Percentiles rank a stretch among this genome's conserved stretches.
Conservation (phyloP, 2,888 invertebrate genomes). For the Tuberolachnus salignus region DNA sequence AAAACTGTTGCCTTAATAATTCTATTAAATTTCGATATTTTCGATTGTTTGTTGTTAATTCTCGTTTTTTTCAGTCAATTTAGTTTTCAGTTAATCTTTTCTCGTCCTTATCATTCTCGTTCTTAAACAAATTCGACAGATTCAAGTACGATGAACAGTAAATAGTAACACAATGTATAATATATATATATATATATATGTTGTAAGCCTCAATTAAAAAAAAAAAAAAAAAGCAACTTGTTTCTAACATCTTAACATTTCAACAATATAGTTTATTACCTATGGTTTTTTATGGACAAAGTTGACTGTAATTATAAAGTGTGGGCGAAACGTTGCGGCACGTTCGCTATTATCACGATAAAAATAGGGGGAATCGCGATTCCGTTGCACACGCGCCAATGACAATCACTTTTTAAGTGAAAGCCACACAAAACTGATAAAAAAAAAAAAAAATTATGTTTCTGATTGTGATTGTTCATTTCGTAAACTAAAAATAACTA, state of each 20-base stretch:
- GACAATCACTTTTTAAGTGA: slow-evolving; percentile 6
- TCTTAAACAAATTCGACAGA: too few relatives aligned
- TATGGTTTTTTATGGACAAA: slow-evolving; percentile 17
- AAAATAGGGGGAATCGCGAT: slow-evolving; percentile 24
- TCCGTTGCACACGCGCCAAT: neutral
- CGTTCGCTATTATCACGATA: neutral
- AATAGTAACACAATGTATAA: neutral
- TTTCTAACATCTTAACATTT: too few relatives aligned
- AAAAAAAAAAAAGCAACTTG: neutral
- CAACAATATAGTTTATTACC: slow-evolving; percentile 16
- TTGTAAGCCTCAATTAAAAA: neutral
- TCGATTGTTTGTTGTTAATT: too few relatives aligned
- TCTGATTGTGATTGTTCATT: slow-evolving; percentile 3
- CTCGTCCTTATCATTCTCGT: too few relatives aligned
- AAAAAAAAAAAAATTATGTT: neutral
- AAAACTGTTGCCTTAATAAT: too few relatives aligned
- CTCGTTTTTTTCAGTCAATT: too few relatives aligned
- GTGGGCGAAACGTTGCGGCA: slow-evolving; percentile 13
- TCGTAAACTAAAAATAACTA: neutral
- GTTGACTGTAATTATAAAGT: neutral
- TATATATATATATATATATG: neutral
- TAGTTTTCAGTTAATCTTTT: too few relatives aligned
- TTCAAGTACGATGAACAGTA: neutral
- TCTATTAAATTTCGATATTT: too few relatives aligned
- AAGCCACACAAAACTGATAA: neutral